Conservation (phyloP, 2,888 invertebrate species). For the Ctena decussata region DNA sequence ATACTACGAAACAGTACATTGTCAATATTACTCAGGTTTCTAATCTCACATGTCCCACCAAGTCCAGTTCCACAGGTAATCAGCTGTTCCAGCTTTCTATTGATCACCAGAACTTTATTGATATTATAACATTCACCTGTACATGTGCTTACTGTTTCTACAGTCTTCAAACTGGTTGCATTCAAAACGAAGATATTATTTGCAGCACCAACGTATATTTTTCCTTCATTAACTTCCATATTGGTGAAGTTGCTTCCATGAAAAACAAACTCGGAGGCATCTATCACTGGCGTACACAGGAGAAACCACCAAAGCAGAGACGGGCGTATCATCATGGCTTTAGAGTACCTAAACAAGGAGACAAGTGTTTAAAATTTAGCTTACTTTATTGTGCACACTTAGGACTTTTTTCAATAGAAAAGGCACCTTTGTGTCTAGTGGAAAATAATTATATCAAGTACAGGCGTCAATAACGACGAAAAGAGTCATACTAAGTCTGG, state of each 20-base stretch:
- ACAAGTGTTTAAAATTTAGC: too few species aligned
- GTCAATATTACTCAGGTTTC: not conserved
- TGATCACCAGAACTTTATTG: not conserved
- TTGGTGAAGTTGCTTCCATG: not conserved
- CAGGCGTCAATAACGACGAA: too few species aligned
- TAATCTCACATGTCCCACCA: conserved; percentile 1
- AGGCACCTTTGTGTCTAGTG: too few species aligned
- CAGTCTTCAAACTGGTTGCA: not conserved
- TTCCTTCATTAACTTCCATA: not conserved
- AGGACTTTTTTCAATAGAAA: too few species aligned
- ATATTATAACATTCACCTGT: not conserved
- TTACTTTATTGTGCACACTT: too few species aligned
- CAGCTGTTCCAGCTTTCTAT: not conserved
- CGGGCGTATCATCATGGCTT: too few species aligned
- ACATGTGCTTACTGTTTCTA: not conserved
- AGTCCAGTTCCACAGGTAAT: not conserved
- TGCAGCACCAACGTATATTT: not conserved
- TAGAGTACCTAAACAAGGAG: too few species aligned
- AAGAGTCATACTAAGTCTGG: too few species aligned
- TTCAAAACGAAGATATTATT: not conserved
- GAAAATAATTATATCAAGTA: too few species aligned
- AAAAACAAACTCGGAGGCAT: too few species aligned
- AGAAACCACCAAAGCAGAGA: too few species aligned
- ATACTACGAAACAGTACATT: not conserved
- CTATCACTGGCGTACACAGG: too few species aligned